Evolutionary conservation across 2,113 vertebrate species (phyloP).

Genomic region (Myxocyprinus asiaticus): DNA sequence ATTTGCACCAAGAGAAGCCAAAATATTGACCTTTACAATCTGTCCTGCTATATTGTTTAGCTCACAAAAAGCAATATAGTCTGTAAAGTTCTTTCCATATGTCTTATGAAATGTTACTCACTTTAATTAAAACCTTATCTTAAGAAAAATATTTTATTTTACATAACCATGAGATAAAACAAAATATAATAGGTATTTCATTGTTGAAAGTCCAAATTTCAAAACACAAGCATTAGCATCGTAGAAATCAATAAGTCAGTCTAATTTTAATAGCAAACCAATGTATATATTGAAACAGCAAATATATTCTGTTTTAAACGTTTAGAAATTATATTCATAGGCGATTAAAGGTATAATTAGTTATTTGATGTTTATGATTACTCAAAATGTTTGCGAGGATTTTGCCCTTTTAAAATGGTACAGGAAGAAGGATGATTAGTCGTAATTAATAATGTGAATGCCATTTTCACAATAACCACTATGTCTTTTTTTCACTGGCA

Average conservation of each 20-base stretch:
- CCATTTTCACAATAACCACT: slow-evolving; percentile 75
- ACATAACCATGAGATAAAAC: slow-evolving; percentile 41
- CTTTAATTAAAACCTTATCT: too few species aligned
- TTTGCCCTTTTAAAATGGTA: slow-evolving; percentile 52
- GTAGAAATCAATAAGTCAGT: slow-evolving; percentile 26
- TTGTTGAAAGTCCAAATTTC: slow-evolving; percentile 36
- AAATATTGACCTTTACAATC: slow-evolving; percentile 41
- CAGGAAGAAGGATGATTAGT: slow-evolving; percentile 44
- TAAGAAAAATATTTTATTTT: slow-evolving; percentile 43
- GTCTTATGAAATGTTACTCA: too few species aligned
- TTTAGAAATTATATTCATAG: slow-evolving; percentile 13
- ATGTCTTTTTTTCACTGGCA: slow-evolving; percentile 49
- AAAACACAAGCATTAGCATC: slow-evolving; percentile 25
- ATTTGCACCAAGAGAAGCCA: slow-evolving; percentile 54
- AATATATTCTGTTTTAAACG: slow-evolving; percentile 34
- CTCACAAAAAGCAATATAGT: slow-evolving; percentile 53
- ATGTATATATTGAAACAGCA: slow-evolving; percentile 44
- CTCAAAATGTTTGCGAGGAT: not conserved
- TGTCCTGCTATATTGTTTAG: slow-evolving; percentile 54
- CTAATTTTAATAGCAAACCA: slow-evolving; percentile 33
- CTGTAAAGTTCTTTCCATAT: slow-evolving; percentile 36
- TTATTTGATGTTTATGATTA: slow-evolving; percentile 22
- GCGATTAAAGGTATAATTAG: not conserved
- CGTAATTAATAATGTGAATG: slow-evolving; percentile 69
- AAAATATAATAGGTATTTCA: slow-evolving; percentile 11